Evolutionary conservation across 2,888 invertebrate genomes (phyloP).

Genomic region (Ceratothoa steindachneri): DNA sequence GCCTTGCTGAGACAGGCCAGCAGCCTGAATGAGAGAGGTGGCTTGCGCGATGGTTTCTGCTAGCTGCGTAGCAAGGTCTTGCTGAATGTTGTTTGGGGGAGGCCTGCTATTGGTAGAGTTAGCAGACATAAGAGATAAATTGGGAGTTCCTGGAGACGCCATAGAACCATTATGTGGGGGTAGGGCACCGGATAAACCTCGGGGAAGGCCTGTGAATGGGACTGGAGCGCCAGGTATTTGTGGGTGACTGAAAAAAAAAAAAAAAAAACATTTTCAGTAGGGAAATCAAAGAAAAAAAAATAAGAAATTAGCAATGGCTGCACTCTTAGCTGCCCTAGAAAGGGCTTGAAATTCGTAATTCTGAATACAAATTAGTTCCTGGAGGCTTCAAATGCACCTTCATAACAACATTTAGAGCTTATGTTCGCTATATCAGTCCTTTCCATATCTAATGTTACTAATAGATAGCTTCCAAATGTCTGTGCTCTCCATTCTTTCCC

Average conservation of each 20-base stretch:
- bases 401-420: too few relatives aligned
- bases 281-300: too few relatives aligned
- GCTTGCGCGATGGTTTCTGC: constrained; percentile 75
- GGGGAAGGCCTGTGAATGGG: constrained; percentile 24
- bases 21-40: constrained; percentile 67
- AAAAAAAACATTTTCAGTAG: not conserved
- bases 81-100: constrained; percentile 50
- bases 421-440: too few relatives aligned
- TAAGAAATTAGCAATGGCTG: too few relatives aligned
- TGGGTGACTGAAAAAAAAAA: constrained; percentile 25
- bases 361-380: too few relatives aligned
- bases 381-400: too few relatives aligned
- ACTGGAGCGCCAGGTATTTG: constrained; percentile 31
- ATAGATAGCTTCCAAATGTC: too few relatives aligned
- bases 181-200: constrained; percentile 22
- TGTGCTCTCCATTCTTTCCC: too few relatives aligned
- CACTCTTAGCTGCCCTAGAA: too few relatives aligned
- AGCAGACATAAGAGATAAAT: not conserved
- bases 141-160: constrained; percentile 1
- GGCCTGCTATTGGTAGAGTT: constrained; percentile 19
- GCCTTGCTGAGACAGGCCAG: constrained; percentile 52
- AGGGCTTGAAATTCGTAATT: too few relatives aligned
- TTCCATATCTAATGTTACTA: too few relatives aligned
- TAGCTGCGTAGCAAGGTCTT: constrained; percentile 65
- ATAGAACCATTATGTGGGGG: constrained; percentile 16